phyloP scores from a whole-genome alignment of 2,888 invertebrate genomes.

The Ophioninae sp. region DNA sequence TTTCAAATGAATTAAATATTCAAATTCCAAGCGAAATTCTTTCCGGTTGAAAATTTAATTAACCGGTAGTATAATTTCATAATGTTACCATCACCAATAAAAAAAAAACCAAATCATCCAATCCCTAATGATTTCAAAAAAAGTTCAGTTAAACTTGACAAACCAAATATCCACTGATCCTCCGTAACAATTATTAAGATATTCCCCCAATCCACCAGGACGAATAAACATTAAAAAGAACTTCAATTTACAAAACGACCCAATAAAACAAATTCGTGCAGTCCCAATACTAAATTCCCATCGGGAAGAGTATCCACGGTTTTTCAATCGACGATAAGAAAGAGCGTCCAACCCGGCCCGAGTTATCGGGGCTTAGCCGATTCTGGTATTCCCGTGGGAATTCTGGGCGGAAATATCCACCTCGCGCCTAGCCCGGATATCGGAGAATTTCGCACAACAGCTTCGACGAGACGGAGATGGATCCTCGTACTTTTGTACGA shows the following conservation, averaged over 20 bases:
- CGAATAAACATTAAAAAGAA: background rate
- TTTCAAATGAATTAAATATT: background rate
- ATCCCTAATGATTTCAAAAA: too few species aligned
- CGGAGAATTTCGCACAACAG: conserved; percentile 3
- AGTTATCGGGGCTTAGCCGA: conserved; percentile 29
- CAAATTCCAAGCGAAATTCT: background rate
- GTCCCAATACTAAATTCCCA: conserved; percentile 30
- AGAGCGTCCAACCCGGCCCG: conserved; percentile 1
- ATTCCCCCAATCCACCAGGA: background rate
- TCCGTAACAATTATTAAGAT: background rate
- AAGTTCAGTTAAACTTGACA: background rate
- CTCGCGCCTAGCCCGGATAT: conserved; percentile 1
- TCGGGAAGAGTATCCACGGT: conserved; percentile 28
- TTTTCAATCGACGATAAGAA: conserved; percentile 43
- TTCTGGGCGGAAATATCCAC: conserved; percentile 20
- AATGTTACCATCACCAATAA: too few species aligned
- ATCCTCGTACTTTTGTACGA: conserved; percentile 27
- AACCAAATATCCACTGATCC: background rate
- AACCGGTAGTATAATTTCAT: too few species aligned
- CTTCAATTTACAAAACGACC: background rate
- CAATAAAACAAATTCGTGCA: background rate
- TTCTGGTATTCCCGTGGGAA: conserved; percentile 44
- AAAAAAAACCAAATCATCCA: too few species aligned
- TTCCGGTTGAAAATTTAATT: too few species aligned
- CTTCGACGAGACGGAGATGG: conserved; percentile 12